These are phyloP conservation scores for Psittacula echo DNA, from an alignment of 2,797 vertebrate species.

Conservation along the genomic window DNA sequence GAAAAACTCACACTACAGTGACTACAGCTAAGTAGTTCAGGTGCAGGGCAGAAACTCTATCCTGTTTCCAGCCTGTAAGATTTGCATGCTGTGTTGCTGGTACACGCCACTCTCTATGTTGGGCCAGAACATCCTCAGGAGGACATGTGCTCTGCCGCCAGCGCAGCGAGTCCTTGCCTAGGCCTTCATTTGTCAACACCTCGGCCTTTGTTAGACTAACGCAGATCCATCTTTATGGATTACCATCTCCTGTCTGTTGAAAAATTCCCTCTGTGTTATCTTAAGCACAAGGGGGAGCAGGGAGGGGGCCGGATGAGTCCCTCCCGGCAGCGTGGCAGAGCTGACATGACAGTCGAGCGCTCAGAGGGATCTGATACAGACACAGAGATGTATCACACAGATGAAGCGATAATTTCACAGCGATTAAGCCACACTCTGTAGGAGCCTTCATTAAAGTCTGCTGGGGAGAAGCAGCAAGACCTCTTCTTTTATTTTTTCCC, in stretches of 20 bases:
- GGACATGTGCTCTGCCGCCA: not conserved
- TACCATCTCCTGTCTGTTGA: not conserved
- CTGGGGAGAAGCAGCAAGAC: not conserved
- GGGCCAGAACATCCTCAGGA: not conserved
- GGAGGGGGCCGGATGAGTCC: not conserved
- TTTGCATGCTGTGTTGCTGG: not conserved
- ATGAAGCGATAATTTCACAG: slow-evolving; percentile 60
- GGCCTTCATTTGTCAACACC: not conserved
- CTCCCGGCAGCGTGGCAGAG: not conserved
- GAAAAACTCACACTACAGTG: not conserved
- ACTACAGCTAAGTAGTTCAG: slow-evolving; percentile 5
- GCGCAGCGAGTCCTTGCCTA: rapidly evolving
- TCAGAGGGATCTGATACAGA: slow-evolving; percentile 24
- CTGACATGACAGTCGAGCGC: not conserved
- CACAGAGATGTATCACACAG: slow-evolving; percentile 41
- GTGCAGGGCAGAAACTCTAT: not conserved
- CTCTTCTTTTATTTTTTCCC: not conserved
- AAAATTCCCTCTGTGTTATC: slow-evolving; percentile 30
- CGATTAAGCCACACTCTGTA: slow-evolving; percentile 48
- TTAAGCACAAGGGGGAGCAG: not conserved
- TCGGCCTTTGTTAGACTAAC: not conserved
- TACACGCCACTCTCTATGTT: rapidly evolving
- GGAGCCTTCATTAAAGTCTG: slow-evolving; percentile 52
- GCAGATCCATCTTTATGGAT: slow-evolving; percentile 35
- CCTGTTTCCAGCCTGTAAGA: not conserved